Percentiles rank a stretch among this genome's conserved stretches.
phyloP scores from a whole-genome alignment of 2,797 vertebrate genomes.

The Chelonia mydas region DNA sequence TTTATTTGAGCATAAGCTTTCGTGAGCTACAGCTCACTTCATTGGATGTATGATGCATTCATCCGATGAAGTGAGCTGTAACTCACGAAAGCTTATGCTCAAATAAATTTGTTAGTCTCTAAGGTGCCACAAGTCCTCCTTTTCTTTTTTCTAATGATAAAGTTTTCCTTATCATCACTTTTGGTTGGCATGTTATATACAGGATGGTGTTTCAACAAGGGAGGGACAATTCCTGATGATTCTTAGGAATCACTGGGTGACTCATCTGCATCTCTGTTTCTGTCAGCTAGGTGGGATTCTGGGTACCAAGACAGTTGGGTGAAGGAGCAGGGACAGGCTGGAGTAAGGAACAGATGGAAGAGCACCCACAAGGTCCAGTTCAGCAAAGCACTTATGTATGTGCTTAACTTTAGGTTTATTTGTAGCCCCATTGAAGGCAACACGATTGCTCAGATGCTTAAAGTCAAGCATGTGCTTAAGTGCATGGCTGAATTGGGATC shows the following conservation, averaged over 20 bases:
- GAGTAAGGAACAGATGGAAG: neutral
- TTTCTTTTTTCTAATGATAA: conserved; percentile 39
- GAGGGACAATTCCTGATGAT: conserved; percentile 38
- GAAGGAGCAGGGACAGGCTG: neutral
- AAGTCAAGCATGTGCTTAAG: neutral
- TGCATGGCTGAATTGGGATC: neutral
- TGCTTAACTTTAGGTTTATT: neutral
- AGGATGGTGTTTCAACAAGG: conserved; percentile 34
- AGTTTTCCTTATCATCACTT: conserved; percentile 29
- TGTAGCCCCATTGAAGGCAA: neutral
- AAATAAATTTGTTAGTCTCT: too few species aligned
- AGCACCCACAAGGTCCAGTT: neutral
- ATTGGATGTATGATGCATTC: too few species aligned
- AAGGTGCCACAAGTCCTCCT: too few species aligned
- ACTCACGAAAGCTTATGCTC: too few species aligned
- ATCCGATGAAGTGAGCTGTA: too few species aligned
- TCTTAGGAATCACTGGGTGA: conserved; percentile 42
- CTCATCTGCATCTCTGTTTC: neutral
- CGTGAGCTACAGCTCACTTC: too few species aligned
- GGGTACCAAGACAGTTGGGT: neutral
- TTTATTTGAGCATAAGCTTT: too few species aligned
- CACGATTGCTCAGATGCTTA: neutral
- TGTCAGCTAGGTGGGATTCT: neutral
- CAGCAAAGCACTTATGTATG: neutral
- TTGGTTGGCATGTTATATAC: conserved; percentile 11